These are phyloP conservation scores for Epinotia demarniana DNA, from an alignment of 2,888 invertebrate genomes.

Conservation along the genomic window DNA sequence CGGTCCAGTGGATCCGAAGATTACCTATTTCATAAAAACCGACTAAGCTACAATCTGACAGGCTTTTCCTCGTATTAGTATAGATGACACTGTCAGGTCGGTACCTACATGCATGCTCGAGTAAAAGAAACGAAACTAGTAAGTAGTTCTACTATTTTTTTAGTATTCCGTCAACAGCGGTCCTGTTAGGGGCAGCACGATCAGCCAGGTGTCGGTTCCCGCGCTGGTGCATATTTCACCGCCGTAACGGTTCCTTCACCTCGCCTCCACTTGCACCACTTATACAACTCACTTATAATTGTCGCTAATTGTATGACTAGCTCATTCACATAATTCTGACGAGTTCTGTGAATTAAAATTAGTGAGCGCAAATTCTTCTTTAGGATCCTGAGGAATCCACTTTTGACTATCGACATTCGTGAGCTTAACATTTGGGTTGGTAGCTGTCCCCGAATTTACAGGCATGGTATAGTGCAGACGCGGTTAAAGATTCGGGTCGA, in stretches of 20 bases:
- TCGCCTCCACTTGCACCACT: constrained; percentile 16
- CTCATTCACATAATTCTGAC: background rate
- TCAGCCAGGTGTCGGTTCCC: constrained; percentile 39
- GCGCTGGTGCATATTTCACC: constrained; percentile 41
- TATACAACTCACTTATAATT: constrained; percentile 23
- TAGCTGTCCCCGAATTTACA: background rate
- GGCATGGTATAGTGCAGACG: background rate
- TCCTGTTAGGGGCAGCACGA: constrained; percentile 1
- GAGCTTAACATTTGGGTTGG: background rate
- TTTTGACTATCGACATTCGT: background rate
- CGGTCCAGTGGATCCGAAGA: too few species aligned
- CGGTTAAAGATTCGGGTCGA: background rate
- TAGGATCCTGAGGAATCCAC: background rate
- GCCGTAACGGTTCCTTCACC: constrained; percentile 34
- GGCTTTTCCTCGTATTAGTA: too few species aligned
- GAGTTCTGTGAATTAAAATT: background rate
- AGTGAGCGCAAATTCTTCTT: background rate
- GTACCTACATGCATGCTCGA: background rate
- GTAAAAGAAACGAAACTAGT: too few species aligned
- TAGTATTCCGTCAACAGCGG: background rate
- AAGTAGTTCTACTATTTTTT: background rate
- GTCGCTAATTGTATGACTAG: constrained; percentile 5
- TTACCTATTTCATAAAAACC: too few species aligned
- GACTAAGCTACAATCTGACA: too few species aligned
- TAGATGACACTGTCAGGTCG: background rate